Base-by-base conservation (phyloP, 1,140 invertebrate species). In the Nixonia krombeini region DNA sequence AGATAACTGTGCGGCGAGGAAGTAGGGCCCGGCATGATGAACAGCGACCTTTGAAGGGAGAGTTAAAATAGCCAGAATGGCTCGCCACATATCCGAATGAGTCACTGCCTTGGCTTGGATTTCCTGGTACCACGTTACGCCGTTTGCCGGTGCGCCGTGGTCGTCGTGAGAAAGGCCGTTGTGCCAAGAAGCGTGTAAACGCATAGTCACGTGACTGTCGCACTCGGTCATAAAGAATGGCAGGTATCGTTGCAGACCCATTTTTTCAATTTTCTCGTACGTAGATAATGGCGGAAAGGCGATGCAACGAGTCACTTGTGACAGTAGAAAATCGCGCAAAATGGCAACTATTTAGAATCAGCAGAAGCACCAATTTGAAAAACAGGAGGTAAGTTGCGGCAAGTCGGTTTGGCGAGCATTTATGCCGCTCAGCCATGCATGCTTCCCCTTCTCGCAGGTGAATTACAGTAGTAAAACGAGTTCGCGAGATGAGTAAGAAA, bases 381-480 rank as follows among this genome's bases (percentile, higher is more conserved):
- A 53, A n/a, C 42, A 23, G 16, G 29, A 21, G 37, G 29, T 18
- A 18, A 10, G 21, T 28, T 21, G 21, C 44, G 50, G 50, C 50
- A 52, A 65, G 45, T 61, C 50, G 46, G 21, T 9, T 35, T 38
- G 23, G 21, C 7, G 40, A 23, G 25, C 38, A 47, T 56, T 72
- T 72, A 72, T 62, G 49, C 35, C 16, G 47, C 31, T 72, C 69
- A 74, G 67, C 72, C 72, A 70, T 72, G 69, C 72, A 45, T 70
- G 66, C 31, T 74, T 72, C 72, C 72, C 44, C 51, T 17, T 41
- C 28, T 38, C 17, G 33, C 64, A 65, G 65, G 52, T 70, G 61
- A 72, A 58, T 65, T 46, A 52, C 46, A 51, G 40, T 21, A 35
- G 40, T 46, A 41, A 45, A 55, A 72, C 69, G 58, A 46, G 63